Evolutionary conservation across 2,797 vertebrate genomes (phyloP), one percentile per base, ranked within the genome.

Genomic region (Scomberomorus guttatus): DNA sequence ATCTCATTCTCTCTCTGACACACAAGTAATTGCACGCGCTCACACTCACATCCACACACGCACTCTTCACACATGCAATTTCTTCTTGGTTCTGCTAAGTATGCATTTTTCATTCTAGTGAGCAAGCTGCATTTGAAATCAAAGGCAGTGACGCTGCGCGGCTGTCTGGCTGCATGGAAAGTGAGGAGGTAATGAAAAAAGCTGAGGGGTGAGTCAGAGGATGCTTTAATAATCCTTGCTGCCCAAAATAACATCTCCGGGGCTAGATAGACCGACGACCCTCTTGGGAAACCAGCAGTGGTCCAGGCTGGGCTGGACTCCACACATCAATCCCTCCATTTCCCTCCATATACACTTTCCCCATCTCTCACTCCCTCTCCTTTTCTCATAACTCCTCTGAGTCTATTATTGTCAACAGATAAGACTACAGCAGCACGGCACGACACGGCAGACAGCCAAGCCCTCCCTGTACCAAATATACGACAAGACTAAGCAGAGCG

Each of bases 51-150:
- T 37, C 70, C 69, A 39, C 29, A 42, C 62, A 5, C 44, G 24
- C 54, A 48, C 52, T 79, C 63, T 72, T 32, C 10, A 48, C 76
- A 66, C 78, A 82, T 77, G 77, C 84, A 37, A 85, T 85, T 84
- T 83, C 52, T 83, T 88, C 81, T 81, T 75, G 80, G 51, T 91
- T 92, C 82, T 95, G 93, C 94, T 87, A 92, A 92, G 89, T 90
- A 87, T 90, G 92, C 93, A 92, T 92, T 94, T 94, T 94, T 94
- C 85, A 94, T 93, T 91, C 85, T 88, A 83, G 87, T 77, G 87
- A 92, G 83, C 76, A 83, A 62, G 81, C 89, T 89, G 92, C 87
- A 92, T 94, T 91, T 79, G 64, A 90, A 93, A 94, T 94, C 89
- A 94, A 92, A 93, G 85, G 80, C 77, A 68, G 86, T 82, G 80